These are phyloP conservation scores for Ceratosolen fusciceps DNA, from an alignment of 1,140 invertebrate genomes.

Conservation along the genomic window DNA sequence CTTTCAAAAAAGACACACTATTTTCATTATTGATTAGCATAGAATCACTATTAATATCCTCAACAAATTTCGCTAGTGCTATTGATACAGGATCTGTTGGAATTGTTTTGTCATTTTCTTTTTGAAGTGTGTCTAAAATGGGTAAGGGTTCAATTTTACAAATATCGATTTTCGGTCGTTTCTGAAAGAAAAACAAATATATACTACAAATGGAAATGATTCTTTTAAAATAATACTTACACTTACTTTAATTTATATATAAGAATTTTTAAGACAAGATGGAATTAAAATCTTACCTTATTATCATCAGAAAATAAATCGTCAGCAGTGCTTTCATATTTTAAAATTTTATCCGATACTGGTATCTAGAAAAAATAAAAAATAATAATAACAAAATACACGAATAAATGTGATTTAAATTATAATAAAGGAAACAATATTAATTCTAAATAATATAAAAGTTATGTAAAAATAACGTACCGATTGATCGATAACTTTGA, in stretches of 20 bases:
- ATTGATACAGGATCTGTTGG: background rate
- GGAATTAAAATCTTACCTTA: conserved; percentile 25
- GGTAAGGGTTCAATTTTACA: background rate
- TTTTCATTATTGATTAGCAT: background rate
- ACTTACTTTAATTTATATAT: background rate
- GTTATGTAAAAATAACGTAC: conserved; percentile 51
- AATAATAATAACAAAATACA: no score
- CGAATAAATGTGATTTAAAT: background rate
- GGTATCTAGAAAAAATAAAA: no score
- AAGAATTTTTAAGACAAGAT: conserved; percentile 23
- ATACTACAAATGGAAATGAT: background rate
- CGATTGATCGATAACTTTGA: conserved; percentile 54
- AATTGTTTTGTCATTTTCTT: background rate
- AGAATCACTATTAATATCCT: conserved; percentile 12
- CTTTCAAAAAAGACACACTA: background rate
- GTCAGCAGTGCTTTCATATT: background rate
- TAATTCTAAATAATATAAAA: conserved; percentile 9
- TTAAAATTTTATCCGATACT: background rate
- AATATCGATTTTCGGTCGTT: conserved; percentile 28
- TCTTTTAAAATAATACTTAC: background rate
- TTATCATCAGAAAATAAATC: conserved; percentile 26
- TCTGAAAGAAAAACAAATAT: conserved; percentile 21
- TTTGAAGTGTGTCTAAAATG: background rate
- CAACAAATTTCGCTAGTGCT: background rate
- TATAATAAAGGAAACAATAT: conserved; percentile 7